These are phyloP conservation scores for Danaus melanippus DNA, from an alignment of 1,140 invertebrate species.

Conservation along the genomic window DNA sequence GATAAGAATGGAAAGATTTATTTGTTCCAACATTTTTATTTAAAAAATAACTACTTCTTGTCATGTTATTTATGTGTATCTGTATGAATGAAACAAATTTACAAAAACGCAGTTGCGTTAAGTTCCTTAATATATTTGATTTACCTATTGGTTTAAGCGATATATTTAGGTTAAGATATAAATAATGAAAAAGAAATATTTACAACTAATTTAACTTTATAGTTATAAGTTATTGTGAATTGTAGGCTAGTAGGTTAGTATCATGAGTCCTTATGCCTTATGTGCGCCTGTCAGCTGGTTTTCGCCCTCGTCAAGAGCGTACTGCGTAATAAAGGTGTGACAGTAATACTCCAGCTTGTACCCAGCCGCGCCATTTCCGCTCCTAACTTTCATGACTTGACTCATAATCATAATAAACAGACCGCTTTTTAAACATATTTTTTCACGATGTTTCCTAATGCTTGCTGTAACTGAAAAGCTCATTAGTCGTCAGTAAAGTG, in stretches of 20 bases:
- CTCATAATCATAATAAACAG: conserved; percentile 62
- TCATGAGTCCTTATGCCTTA: conserved; percentile 14
- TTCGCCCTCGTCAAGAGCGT: conserved; percentile 36
- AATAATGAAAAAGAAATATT: too few species aligned
- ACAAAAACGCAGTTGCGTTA: too few species aligned
- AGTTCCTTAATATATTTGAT: too few species aligned
- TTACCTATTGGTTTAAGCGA: too few species aligned
- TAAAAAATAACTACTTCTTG: too few species aligned
- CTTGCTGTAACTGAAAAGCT: conserved; percentile 14
- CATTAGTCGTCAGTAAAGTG: conserved; percentile 17
- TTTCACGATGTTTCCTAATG: conserved; percentile 19
- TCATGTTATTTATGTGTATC: too few species aligned
- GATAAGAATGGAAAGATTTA: too few species aligned
- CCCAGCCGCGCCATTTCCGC: conserved; percentile 49
- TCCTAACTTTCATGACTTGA: conserved; percentile 58
- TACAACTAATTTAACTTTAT: too few species aligned
- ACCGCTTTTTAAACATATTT: conserved; percentile 46
- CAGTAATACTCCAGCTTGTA: conserved; percentile 33
- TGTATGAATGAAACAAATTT: too few species aligned
- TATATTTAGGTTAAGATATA: too few species aligned
- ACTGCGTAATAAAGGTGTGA: conserved; percentile 44
- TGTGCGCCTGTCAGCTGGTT: conserved; percentile 9
- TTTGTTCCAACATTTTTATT: too few species aligned
- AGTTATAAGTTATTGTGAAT: conserved; percentile 1
- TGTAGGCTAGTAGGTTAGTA: conserved; percentile 2